Conservation (phyloP, 64 coral and sea anemone genomes). For the Orbicella faveolata region DNA sequence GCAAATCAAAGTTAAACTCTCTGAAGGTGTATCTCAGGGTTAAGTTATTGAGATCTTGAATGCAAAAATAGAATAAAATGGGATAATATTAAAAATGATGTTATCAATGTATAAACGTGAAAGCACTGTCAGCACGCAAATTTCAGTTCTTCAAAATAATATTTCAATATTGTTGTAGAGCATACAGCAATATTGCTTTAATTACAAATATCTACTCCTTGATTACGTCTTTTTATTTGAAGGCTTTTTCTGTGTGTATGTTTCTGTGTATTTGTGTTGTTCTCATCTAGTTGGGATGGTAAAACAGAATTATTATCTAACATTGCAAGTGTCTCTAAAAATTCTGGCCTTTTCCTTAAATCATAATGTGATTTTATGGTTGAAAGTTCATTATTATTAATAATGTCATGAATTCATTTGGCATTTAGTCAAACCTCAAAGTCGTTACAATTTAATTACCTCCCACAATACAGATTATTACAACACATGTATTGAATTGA, state of each 20-base stretch:
- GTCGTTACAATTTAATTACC: not conserved
- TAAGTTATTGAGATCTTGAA: no score
- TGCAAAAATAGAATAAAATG: not conserved
- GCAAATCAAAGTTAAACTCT: not conserved
- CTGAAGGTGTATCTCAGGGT: not conserved
- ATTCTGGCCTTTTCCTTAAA: not conserved
- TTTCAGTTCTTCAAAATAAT: not conserved
- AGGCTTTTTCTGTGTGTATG: not conserved
- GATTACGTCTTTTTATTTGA: not conserved
- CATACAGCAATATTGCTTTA: not conserved
- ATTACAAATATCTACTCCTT: no score
- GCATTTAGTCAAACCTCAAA: not conserved
- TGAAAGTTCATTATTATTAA: constrained; percentile 11
- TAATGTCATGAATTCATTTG: not conserved
- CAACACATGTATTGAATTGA: not conserved
- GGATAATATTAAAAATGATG: not conserved
- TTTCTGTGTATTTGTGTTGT: not conserved
- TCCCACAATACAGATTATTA: not conserved
- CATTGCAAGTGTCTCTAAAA: not conserved
- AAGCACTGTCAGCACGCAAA: not conserved
- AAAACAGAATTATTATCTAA: not conserved
- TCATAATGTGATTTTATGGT: not conserved
- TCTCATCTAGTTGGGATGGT: not conserved
- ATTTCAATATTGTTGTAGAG: not conserved
- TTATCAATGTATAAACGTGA: not conserved